These are phyloP conservation scores for Gymnarchus niloticus DNA, from an alignment of 2,113 vertebrate species.

Conservation along the genomic window DNA sequence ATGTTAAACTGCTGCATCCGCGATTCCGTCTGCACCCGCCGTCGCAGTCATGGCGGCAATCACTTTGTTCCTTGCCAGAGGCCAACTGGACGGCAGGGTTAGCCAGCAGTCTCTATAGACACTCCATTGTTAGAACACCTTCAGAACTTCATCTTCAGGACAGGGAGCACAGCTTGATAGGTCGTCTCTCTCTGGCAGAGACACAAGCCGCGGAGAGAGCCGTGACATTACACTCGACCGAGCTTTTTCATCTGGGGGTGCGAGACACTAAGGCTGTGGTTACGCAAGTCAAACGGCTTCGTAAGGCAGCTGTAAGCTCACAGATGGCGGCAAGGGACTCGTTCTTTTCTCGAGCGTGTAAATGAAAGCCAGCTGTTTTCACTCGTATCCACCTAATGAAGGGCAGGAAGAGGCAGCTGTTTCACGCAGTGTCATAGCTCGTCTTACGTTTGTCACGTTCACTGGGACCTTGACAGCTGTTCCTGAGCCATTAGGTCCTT, in stretches of 20 bases:
- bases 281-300: neutral
- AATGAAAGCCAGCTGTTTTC: neutral
- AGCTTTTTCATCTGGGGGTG: too few species aligned
- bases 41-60: neutral
- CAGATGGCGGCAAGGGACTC: neutral
- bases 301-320: neutral
- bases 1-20: neutral
- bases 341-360: neutral
- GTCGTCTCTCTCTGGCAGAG: neutral
- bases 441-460: conserved; percentile 35
- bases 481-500: conserved; percentile 32
- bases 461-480: conserved; percentile 46
- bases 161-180: neutral
- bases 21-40: neutral
- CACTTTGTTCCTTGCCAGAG: neutral
- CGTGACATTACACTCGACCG: too few species aligned
- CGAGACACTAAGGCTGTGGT: too few species aligned
- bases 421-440: conserved; percentile 32
- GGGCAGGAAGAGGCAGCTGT: conserved; percentile 20
- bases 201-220: too few species aligned
- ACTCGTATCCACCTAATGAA: neutral
- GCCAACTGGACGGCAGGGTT: neutral
- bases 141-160: neutral
- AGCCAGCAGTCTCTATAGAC: neutral
- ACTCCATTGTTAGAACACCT: neutral